Percentiles rank a stretch among this genome's conserved stretches.
phyloP scores from a whole-genome alignment of 2,113 vertebrate species.

The Pituophis catenifer region DNA sequence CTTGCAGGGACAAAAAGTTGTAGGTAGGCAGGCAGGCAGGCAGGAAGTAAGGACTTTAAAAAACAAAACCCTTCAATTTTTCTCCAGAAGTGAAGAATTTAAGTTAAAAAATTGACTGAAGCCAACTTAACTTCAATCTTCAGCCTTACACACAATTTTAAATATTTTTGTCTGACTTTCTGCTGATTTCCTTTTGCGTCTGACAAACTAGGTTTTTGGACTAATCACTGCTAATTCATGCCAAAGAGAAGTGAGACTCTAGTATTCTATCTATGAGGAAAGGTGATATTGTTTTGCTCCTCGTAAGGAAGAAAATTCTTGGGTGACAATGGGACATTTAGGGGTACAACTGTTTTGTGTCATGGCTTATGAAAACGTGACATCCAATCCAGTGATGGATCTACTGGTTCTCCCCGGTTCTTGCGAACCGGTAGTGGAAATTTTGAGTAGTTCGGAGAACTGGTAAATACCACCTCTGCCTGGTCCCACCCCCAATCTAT shows the following conservation, averaged over 20 bases:
- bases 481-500: too few relatives aligned
- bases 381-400: too few relatives aligned
- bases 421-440: too few relatives aligned
- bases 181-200: not conserved
- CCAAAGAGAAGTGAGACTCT: not conserved
- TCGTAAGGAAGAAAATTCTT: not conserved
- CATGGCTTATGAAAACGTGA: not conserved
- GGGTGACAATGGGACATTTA: not conserved
- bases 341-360: not conserved
- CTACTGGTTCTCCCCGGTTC: too few relatives aligned
- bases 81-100: not conserved
- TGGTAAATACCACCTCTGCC: too few relatives aligned
- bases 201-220: not conserved
- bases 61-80: not conserved
- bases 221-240: not conserved
- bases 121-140: not conserved
- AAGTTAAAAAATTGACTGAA: not conserved
- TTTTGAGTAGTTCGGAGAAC: too few relatives aligned
- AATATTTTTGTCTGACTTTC: not conserved
- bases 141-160: not conserved
- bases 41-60: not conserved
- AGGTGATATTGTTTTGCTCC: not conserved
- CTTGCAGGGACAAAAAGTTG: not conserved
- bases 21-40: not conserved
- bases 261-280: not conserved